A percentile compares a stretch with the other conserved stretches of the same genome.
These are phyloP conservation scores for Rhinopomastus cyanomelas DNA, from an alignment of 2,113 vertebrate species.

Conservation along the genomic window DNA sequence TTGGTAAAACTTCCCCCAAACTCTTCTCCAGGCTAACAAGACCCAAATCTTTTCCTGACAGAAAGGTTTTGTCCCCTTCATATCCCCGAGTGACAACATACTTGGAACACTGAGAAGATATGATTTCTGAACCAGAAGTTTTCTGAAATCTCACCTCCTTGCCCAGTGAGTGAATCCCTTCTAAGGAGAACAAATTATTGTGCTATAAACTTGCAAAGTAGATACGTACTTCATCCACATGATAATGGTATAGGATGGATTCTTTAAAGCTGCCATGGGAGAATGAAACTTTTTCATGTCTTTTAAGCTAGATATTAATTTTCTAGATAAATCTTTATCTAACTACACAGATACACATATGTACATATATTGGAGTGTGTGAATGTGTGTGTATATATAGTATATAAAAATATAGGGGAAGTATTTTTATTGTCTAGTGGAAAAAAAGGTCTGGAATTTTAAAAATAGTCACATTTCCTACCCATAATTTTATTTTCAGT, in stretches of 20 bases:
- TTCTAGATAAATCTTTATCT: neutral
- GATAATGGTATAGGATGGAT: neutral
- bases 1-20: no score
- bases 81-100: neutral
- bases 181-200: neutral
- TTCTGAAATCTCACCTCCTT: neutral
- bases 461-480: neutral
- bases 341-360: neutral
- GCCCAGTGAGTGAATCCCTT: neutral
- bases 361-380: no score
- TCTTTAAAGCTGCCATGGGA: neutral
- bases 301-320: neutral
- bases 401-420: neutral
- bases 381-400: neutral
- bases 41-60: no score
- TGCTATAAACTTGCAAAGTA: neutral
- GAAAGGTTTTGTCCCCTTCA: no score
- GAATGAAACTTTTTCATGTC: neutral
- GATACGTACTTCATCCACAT: neutral
- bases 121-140: neutral
- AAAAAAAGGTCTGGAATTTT: neutral
- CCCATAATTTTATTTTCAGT: neutral
- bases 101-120: accelerated
- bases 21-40: no score
- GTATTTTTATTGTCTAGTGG: neutral